Percentiles rank a stretch among this genome's conserved stretches.
phyloP scores from a whole-genome alignment of 2,888 invertebrate genomes.

The Nephrotoma guestfalica region DNA sequence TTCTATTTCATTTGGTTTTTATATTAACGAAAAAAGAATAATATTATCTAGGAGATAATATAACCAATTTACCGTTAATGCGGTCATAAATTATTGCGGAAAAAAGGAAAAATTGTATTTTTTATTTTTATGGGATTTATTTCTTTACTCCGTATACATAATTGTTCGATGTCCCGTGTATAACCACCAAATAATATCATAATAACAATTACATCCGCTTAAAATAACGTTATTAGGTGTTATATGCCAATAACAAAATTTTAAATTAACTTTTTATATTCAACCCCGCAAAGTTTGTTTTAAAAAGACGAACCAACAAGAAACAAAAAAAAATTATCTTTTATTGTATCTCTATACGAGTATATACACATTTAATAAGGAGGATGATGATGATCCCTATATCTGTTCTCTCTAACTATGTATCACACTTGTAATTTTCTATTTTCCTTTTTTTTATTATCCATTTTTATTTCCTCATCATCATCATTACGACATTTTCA shows the following conservation, averaged over 20 bases:
- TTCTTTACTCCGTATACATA: not conserved
- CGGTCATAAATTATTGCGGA: not conserved
- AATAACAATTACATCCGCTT: not conserved
- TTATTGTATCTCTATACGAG: not conserved
- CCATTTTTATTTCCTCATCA: not conserved
- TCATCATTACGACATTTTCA: conserved; percentile 8
- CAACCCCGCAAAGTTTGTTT: not conserved
- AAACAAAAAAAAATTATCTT: not conserved
- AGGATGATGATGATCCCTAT: not conserved
- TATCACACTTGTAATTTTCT: not conserved
- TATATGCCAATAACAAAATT: not conserved
- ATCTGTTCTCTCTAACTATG: not conserved
- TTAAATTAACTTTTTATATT: not conserved
- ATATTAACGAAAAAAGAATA: not conserved
- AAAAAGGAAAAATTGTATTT: not conserved
- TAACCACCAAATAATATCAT: not conserved
- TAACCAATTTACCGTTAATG: not conserved
- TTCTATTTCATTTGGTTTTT: not conserved
- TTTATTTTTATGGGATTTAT: not conserved
- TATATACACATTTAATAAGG: not conserved
- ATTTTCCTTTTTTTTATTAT: not conserved
- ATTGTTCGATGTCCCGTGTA: not conserved
- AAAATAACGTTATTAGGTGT: not conserved
- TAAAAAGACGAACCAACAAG: not conserved
- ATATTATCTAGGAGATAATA: not conserved